These are phyloP conservation scores for Microctonus aethiopoides DNA, from an alignment of 2,888 invertebrate species.

Conservation along the genomic window DNA sequence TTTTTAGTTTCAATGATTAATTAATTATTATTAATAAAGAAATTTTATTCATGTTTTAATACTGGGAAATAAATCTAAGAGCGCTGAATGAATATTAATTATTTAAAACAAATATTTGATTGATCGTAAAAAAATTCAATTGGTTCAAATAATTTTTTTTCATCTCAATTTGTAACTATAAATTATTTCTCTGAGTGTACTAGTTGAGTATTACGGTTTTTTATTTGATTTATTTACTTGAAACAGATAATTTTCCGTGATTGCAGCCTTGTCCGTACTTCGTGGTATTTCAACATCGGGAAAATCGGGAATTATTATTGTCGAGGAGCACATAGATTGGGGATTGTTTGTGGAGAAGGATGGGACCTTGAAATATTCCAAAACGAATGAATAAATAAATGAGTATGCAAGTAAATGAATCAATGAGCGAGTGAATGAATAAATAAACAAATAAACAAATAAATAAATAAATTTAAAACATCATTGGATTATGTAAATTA, in stretches of 20 bases:
- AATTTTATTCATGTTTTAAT: no score
- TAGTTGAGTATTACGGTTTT: no score
- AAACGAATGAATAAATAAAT: neutral
- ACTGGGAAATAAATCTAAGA: no score
- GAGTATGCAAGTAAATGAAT: no score
- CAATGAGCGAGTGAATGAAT: neutral
- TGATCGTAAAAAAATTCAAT: no score
- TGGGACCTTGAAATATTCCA: conserved; percentile 19
- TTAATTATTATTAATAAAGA: no score
- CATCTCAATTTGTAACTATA: neutral
- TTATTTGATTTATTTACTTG: conserved; percentile 22
- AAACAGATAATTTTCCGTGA: conserved; percentile 7
- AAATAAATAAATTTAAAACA: neutral
- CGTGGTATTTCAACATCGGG: neutral
- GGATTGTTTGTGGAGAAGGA: conserved; percentile 6
- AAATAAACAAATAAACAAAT: neutral
- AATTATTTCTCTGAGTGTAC: no score
- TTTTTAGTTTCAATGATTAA: no score
- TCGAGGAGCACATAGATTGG: conserved; percentile 17
- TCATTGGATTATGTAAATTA: neutral
- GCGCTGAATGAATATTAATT: no score
- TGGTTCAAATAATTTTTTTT: no score
- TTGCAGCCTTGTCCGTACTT: neutral
- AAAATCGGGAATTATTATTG: conserved; percentile 14
- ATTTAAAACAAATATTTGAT: no score